Evolutionary conservation across 2,113 vertebrate species (phyloP).

Genomic region (Ornithorhynchus anatinus): DNA sequence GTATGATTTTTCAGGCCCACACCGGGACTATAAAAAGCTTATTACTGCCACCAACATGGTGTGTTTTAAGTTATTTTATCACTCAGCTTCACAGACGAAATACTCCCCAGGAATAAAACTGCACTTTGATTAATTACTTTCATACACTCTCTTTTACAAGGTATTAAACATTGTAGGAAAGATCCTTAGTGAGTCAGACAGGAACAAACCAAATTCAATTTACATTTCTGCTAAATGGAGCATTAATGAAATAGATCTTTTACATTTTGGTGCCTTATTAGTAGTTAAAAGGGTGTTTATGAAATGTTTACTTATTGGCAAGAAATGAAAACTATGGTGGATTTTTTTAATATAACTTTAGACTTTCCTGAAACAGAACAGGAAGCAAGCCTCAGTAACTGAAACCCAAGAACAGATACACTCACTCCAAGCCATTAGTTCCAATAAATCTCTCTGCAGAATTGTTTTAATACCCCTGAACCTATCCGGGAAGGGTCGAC

Average conservation of each 20-base stretch:
- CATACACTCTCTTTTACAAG: conserved; percentile 60
- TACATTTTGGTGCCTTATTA: conserved; percentile 67
- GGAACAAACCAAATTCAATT: conserved; percentile 64
- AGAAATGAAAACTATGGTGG: conserved; percentile 16
- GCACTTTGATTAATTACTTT: conserved; percentile 77
- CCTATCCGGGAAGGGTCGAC: too few relatives aligned
- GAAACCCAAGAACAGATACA: not conserved
- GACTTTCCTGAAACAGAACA: not conserved
- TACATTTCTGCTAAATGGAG: conserved; percentile 67
- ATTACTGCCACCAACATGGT: conserved; percentile 67
- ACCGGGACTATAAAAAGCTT: conserved; percentile 75
- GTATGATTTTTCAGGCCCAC: conserved; percentile 79
- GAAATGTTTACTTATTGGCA: conserved; percentile 70
- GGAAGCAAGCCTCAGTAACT: not conserved
- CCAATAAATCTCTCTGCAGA: not conserved
- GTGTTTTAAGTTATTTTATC: conserved; percentile 73
- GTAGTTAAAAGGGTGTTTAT: conserved; percentile 69
- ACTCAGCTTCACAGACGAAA: conserved; percentile 67
- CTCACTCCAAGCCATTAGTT: not conserved
- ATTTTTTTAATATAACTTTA: not conserved
- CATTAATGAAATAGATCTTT: conserved; percentile 72
- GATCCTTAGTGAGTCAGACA: conserved; percentile 64
- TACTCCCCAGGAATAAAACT: conserved; percentile 51
- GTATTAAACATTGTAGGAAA: conserved; percentile 63
- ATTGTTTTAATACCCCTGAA: too few relatives aligned